Percentiles rank a stretch among this genome's conserved stretches.
phyloP scores from a whole-genome alignment of 2,888 invertebrate genomes.

The Trilocha varians region DNA sequence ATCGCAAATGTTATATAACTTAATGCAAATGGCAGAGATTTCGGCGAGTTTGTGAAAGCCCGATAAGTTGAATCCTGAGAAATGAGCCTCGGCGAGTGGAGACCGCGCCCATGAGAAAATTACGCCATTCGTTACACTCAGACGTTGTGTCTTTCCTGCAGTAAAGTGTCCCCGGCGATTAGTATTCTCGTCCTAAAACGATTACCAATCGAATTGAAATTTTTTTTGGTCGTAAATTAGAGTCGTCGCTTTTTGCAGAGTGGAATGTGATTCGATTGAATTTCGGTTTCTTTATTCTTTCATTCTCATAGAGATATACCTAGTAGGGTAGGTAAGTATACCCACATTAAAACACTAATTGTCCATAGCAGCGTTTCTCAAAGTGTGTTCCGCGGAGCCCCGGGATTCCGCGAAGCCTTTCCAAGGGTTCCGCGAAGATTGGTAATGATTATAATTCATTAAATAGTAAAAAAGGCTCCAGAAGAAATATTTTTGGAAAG shows the following conservation, averaged over 20 bases:
- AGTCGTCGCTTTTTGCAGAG: not conserved
- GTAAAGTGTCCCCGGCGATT: conserved; percentile 5
- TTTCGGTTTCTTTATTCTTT: too few relatives aligned
- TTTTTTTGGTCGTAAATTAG: not conserved
- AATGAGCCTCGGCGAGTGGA: conserved; percentile 25
- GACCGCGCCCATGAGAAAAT: conserved; percentile 20
- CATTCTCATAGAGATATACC: too few relatives aligned
- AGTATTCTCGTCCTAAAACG: conserved; percentile 5
- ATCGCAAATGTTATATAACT: conserved; percentile 19
- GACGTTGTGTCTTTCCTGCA: conserved; percentile 18
- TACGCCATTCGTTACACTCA: conserved; percentile 30
- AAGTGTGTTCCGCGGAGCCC: too few relatives aligned
- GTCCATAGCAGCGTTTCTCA: too few relatives aligned
- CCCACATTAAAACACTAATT: too few relatives aligned
- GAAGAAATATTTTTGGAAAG: too few relatives aligned
- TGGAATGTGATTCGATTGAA: too few relatives aligned
- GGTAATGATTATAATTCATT: too few relatives aligned
- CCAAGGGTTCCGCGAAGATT: too few relatives aligned
- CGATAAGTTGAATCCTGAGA: conserved; percentile 44
- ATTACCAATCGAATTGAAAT: not conserved
- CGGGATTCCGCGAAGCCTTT: too few relatives aligned
- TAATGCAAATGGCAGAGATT: conserved; percentile 31
- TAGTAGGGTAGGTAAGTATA: too few relatives aligned
- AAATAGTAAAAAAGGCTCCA: too few relatives aligned
- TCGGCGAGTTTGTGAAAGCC: conserved; percentile 33